A percentile compares a stretch with the other conserved stretches of the same genome.
Conservation (phyloP, 1,140 invertebrate genomes). For the Atta colombica region DNA sequence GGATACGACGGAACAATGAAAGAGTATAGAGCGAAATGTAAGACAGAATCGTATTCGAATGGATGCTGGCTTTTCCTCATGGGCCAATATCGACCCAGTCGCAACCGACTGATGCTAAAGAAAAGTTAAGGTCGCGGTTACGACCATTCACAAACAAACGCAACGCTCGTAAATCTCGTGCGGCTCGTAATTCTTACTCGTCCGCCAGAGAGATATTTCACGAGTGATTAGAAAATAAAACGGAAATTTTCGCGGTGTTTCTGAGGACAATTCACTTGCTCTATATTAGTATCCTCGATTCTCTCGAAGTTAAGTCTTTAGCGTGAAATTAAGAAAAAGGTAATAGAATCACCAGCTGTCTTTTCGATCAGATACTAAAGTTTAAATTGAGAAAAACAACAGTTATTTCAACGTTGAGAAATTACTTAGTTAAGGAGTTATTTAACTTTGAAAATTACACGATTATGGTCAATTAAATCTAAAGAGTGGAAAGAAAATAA, state of each 20-base stretch:
- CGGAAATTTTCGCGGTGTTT: neutral
- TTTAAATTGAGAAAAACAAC: slow-evolving; percentile 30
- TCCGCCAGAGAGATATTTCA: slow-evolving; percentile 6
- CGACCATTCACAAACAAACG: slow-evolving; percentile 58
- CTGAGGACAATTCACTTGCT: neutral
- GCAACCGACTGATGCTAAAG: slow-evolving; percentile 71
- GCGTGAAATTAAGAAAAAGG: neutral
- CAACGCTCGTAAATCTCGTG: slow-evolving; percentile 56
- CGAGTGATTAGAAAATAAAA: slow-evolving; percentile 21
- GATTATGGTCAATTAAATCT: slow-evolving; percentile 19
- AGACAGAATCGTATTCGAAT: slow-evolving; percentile 68
- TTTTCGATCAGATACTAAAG: neutral
- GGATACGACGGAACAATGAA: slow-evolving; percentile 15
- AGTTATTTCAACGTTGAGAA: slow-evolving; percentile 1
- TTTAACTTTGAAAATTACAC: slow-evolving; percentile 37
- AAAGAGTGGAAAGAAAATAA: slow-evolving; percentile 6
- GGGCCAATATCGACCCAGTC: slow-evolving; percentile 76
- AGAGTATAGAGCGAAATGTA: slow-evolving; percentile 56
- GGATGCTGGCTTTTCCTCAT: slow-evolving; percentile 74
- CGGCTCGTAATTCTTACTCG: slow-evolving; percentile 30
- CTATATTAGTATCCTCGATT: neutral
- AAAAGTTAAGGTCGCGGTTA: slow-evolving; percentile 74
- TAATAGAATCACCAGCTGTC: neutral
- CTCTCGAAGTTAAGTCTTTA: neutral
- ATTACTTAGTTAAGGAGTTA: slow-evolving; percentile 13